Evolutionary conservation across 2,888 invertebrate genomes (phyloP), one percentile per base, ranked within the genome.

Genomic region (Acheta domesticus): DNA sequence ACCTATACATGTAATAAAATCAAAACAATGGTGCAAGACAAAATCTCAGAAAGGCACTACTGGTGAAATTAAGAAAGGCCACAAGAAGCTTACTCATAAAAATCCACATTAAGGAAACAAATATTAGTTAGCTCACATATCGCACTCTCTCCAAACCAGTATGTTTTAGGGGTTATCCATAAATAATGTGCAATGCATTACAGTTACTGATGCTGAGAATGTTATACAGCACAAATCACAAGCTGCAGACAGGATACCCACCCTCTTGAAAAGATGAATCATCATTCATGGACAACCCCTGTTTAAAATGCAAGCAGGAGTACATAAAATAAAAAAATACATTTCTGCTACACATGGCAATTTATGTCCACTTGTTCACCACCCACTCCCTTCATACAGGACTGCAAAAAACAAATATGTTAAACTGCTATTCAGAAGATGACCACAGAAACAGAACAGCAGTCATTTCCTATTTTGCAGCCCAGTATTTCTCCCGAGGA

Each of bases 281-380:
- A 78, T 81, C 78, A 81, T 81, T 81, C 78, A 78, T 81, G 75
- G 79, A 76, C 73, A 79, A 79, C 79, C 79, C 79, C 79, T 79
- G 73, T 62, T 76, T 73, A 49, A 79, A 79, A 79, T 75, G 21
- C 23, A 23, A 75, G 74, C 74, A 74, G 75, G 75, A 75, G 21
- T 21, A 21, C 36, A 21, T 74, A 74, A 11, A 74, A 20, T 74
- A 74, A 21, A 21, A 11, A 74, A 74, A 21, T 74, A 74, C 20
- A 74, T 74, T 74, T 74, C 36, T 5, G 36, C 36, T 36, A 36
- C 36, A 36, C 36, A 36, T 36, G 36, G 36, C 36, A 36, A 36
- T 8, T 36, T 36, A 36, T 36, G 36, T 36, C 36, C 36, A 36
- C 36, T 36, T 36, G 36, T 36, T 36, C 36, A 36, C 36, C 36